phyloP scores from a whole-genome alignment of 2,113 vertebrate genomes.

The Phasianus colchicus region DNA sequence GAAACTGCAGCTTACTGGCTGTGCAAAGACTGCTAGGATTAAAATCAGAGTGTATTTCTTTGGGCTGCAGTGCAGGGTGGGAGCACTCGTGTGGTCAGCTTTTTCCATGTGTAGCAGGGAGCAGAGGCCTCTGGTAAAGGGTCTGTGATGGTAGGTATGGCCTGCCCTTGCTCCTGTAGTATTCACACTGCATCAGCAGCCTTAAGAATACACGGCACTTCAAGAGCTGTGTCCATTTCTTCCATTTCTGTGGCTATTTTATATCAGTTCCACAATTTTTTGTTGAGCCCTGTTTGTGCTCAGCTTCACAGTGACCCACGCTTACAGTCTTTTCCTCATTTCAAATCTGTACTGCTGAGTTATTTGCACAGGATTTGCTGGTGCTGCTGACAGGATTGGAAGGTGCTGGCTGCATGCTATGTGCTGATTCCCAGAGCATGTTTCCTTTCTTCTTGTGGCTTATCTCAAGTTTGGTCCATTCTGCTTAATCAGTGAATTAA shows the following conservation, averaged over 20 bases:
- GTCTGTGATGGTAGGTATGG: background rate
- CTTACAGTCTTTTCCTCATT: background rate
- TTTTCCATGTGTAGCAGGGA: background rate
- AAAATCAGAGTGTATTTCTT: background rate
- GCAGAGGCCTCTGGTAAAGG: background rate
- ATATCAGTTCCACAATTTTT: background rate
- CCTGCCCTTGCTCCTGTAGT: background rate
- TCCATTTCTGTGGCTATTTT: background rate
- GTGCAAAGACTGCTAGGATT: background rate
- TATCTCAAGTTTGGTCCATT: constrained; percentile 11
- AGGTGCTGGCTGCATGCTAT: background rate
- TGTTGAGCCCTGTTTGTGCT: background rate
- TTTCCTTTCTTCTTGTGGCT: constrained; percentile 34
- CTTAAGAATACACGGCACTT: background rate
- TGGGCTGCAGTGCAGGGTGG: background rate
- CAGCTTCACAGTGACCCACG: background rate
- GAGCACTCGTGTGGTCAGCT: background rate
- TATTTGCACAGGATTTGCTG: constrained; percentile 12
- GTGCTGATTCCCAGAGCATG: constrained; percentile 8
- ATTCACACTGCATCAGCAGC: background rate
- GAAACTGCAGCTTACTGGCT: background rate
- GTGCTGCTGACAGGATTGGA: background rate
- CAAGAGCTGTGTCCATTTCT: background rate
- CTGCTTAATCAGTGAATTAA: constrained; percentile 3
- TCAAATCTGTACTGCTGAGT: background rate